Evolutionary conservation across 1,140 invertebrate species (phyloP).

Genomic region (Neoseiulus cucumeris): DNA sequence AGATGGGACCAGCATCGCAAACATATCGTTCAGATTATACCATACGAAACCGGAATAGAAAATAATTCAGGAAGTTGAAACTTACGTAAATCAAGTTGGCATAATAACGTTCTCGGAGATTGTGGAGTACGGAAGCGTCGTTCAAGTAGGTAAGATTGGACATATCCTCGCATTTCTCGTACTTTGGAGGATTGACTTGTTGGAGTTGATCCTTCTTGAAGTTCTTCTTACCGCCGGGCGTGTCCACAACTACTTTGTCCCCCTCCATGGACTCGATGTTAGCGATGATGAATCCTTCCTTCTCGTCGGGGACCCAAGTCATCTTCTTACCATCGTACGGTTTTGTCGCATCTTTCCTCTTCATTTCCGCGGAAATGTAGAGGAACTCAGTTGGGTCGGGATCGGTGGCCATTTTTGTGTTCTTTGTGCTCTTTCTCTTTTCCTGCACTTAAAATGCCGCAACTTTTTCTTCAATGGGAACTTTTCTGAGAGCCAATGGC

Average conservation of each 20-base stretch:
- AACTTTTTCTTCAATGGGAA: background rate
- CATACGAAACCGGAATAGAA: background rate
- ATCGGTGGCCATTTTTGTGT: slow-evolving; percentile 32
- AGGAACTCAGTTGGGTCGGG: slow-evolving; percentile 84
- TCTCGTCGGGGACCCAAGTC: slow-evolving; percentile 94
- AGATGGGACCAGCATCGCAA: background rate
- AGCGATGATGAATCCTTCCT: slow-evolving; percentile 86
- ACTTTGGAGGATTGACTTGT: slow-evolving; percentile 96
- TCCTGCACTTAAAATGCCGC: background rate
- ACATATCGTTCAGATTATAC: background rate
- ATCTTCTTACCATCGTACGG: slow-evolving; percentile 98
- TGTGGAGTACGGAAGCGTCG: slow-evolving; percentile 88
- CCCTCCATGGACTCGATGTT: slow-evolving; percentile 97
- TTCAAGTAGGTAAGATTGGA: slow-evolving; percentile 95
- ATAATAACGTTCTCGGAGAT: slow-evolving; percentile 85
- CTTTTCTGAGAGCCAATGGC: slow-evolving; percentile 1
- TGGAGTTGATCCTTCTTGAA: slow-evolving; percentile 72
- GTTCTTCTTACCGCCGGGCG: slow-evolving; percentile 56
- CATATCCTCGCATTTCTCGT: slow-evolving; percentile 97
- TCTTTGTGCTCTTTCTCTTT: background rate
- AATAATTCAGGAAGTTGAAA: no score
- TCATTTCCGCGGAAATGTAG: slow-evolving; percentile 83
- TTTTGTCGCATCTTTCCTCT: slow-evolving; percentile 86
- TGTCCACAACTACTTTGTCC: slow-evolving; percentile 72
- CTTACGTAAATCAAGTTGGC: slow-evolving; percentile 93